Conservation (phyloP, 2,888 invertebrate species). For the Himalopsyche kuldschensis region DNA sequence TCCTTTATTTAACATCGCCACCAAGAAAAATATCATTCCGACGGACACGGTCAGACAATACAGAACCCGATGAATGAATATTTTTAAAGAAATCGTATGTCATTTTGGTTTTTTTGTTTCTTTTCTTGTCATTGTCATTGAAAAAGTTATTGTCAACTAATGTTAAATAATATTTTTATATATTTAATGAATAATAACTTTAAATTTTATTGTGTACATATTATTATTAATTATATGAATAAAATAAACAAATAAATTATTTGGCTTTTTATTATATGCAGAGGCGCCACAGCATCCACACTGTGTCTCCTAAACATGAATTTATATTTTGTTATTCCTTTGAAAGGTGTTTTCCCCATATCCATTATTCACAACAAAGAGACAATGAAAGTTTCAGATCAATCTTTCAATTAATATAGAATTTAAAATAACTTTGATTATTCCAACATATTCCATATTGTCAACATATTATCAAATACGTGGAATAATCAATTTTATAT, state of each 20-base stretch:
- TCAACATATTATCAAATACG: too few relatives aligned
- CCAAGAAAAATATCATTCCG: neutral
- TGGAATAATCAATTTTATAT: too few relatives aligned
- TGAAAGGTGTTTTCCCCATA: too few relatives aligned
- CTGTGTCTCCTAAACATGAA: too few relatives aligned
- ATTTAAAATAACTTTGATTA: too few relatives aligned
- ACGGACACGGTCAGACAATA: neutral
- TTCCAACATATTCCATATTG: too few relatives aligned
- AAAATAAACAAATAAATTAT: constrained; percentile 33
- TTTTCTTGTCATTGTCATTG: constrained; percentile 9
- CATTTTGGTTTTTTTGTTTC: constrained; percentile 2
- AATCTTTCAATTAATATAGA: too few relatives aligned
- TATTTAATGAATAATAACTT: constrained; percentile 35
- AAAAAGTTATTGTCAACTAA: constrained; percentile 27
- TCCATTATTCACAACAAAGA: too few relatives aligned
- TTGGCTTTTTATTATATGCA: neutral
- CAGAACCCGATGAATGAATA: neutral
- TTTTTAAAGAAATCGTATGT: neutral
- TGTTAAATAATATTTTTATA: constrained; percentile 37
- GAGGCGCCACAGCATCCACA: too few relatives aligned
- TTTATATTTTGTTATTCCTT: too few relatives aligned
- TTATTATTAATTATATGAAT: constrained; percentile 33
- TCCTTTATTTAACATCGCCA: constrained; percentile 26
- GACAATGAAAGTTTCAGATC: too few relatives aligned
- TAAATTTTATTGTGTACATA: constrained; percentile 37